phyloP scores from a whole-genome alignment of 2,888 invertebrate genomes.

The Branchipolynoe longqiensis region DNA sequence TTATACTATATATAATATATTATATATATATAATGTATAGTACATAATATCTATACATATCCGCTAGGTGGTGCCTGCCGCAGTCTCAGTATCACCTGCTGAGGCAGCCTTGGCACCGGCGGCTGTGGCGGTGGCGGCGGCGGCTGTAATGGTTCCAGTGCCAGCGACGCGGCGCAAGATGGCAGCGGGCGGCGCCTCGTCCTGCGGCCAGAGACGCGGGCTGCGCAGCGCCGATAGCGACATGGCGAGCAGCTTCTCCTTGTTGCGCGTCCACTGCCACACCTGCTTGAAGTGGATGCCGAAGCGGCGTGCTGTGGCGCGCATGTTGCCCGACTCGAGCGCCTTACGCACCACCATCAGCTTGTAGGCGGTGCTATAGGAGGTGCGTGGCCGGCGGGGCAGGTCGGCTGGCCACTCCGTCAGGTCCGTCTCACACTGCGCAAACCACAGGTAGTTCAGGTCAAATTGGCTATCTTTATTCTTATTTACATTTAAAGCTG shows the following conservation, averaged over 20 bases:
- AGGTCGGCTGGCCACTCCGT: constrained; percentile 40
- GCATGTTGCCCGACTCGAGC: constrained; percentile 43
- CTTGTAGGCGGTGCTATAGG: constrained; percentile 47
- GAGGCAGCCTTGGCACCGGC: not conserved
- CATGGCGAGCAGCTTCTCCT: constrained; percentile 44
- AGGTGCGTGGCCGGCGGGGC: constrained; percentile 22
- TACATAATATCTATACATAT: no score
- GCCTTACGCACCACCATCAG: constrained; percentile 33
- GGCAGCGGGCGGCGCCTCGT: no score
- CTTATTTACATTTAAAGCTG: no score
- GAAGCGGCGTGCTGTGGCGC: constrained; percentile 26
- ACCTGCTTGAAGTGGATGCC: constrained; percentile 49
- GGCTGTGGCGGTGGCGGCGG: not conserved
- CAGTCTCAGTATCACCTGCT: not conserved
- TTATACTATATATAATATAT: no score
- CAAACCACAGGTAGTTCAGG: no score
- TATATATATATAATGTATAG: no score
- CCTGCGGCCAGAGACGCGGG: constrained; percentile 11
- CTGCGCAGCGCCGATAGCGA: constrained; percentile 37
- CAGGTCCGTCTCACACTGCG: constrained; percentile 12
- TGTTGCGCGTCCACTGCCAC: constrained; percentile 50
- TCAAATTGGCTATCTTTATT: no score
- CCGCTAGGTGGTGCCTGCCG: no score
- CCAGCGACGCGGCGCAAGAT: no score
- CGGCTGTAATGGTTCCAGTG: not conserved